Evolutionary conservation across 2,888 invertebrate genomes (phyloP).

Genomic region (Stegana nigrithorax): DNA sequence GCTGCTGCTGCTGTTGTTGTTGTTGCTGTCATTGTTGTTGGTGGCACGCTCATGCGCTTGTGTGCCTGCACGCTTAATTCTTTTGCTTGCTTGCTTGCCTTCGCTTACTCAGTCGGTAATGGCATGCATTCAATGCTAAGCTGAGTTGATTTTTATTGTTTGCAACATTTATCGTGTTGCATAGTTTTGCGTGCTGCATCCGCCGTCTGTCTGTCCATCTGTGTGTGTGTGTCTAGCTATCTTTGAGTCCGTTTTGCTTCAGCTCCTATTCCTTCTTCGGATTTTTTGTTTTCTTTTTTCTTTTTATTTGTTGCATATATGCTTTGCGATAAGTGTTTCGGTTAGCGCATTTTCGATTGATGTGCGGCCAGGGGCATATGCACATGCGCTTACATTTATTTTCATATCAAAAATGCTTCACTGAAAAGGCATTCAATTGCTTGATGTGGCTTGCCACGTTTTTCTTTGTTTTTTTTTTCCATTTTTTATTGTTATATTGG

Average conservation of each 20-base stretch:
- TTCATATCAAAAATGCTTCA: no score
- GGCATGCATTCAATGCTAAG: constrained; percentile 1
- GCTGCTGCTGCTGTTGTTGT: background rate
- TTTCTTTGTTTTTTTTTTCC: no score
- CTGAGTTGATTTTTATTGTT: constrained; percentile 11
- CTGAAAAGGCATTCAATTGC: no score
- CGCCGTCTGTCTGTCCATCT: background rate
- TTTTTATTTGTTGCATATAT: no score
- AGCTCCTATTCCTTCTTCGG: no score
- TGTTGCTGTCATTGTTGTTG: background rate
- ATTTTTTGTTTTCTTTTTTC: no score
- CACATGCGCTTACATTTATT: no score
- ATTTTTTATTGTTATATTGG: no score
- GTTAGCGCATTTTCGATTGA: constrained; percentile 1
- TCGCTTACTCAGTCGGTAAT: background rate
- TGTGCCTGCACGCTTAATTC: no score
- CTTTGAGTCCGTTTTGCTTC: background rate
- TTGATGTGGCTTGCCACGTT: no score
- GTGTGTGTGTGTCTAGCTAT: background rate
- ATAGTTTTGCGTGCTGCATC: background rate
- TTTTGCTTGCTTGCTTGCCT: background rate
- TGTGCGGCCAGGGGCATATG: background rate
- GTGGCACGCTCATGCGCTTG: background rate
- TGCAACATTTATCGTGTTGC: constrained; percentile 7
- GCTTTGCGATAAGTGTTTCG: constrained; percentile 2